Base-by-base conservation (phyloP, 2,888 invertebrate species). In the Lycophotia porphyrea region DNA sequence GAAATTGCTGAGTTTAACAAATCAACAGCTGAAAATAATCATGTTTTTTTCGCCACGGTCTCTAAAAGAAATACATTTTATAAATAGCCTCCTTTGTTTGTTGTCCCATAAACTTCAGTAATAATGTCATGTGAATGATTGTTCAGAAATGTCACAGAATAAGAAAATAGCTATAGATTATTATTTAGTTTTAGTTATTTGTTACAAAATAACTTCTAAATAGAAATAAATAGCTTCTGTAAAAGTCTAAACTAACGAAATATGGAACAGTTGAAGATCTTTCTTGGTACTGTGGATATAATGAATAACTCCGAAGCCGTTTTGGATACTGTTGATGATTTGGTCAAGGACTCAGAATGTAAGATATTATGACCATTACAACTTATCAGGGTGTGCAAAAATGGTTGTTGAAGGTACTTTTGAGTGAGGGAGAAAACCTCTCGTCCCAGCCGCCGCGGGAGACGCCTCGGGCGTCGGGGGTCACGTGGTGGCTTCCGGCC, bases 231-330 rank as follows among this genome's bases (percentile, higher is more conserved):
- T n/a, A n/a, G 2, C 39, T 84, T 67, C 9, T 63, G 13, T 65
- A 24, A 49, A 39, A 64, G 39, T 63, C 15, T 52, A 42, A 31
- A 64, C 24, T 60, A 61, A 34, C 39, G 9, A 8, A 87, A 61
- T 39, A 85, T 86, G 85, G 86, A 82, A 9, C 73, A 85, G 31
- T 69, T 73, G 2, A 78, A 64, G 18, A 49, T 63, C 0, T 42
- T 76, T 1, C 39, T 76, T 34, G 34, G n/a, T 52, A 64, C 55
- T 21, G 63, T 85, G 21, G 65, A 82, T 2, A 36, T 70, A 15
- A 68, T 82, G 66, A 65, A 66, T 21, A 71, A 87, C 21, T 78
- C 76, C 11, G 76, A 85, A 18, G 64, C 63, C 0, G 27, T 80
- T 7, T 55, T 85, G 21, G 70, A 76, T 31, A 34, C 61, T 34